Conservation (phyloP, 1,140 invertebrate species). For the Laupala kohalensis region DNA sequence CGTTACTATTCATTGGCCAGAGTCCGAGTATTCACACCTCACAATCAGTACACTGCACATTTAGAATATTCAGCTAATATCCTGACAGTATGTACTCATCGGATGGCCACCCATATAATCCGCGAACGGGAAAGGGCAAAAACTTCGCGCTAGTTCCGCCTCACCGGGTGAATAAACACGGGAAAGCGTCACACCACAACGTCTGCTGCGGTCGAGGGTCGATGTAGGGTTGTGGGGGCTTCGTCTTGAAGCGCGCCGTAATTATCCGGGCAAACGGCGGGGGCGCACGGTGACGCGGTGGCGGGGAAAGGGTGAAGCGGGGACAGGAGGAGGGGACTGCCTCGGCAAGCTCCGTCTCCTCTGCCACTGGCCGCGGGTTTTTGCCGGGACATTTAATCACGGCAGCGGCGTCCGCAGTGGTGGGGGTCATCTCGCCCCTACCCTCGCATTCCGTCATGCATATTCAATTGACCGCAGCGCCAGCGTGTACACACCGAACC, state of each 20-base stretch:
- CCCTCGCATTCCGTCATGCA: constrained; percentile 12
- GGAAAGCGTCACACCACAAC: not conserved
- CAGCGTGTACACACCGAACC: not conserved
- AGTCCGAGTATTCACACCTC: too few relatives aligned
- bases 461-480: constrained; percentile 12
- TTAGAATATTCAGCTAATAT: too few relatives aligned
- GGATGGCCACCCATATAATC: not conserved
- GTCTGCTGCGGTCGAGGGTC: not conserved
- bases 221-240: not conserved
- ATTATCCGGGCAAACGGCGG: not conserved
- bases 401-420: not conserved
- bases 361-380: not conserved
- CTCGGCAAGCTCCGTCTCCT: too few relatives aligned
- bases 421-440: constrained; percentile 4
- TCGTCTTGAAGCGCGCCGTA: not conserved
- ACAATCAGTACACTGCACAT: too few relatives aligned
- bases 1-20: too few relatives aligned
- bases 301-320: not conserved
- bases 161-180: not conserved
- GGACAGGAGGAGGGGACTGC: not conserved
- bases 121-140: not conserved
- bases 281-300: not conserved
- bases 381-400: not conserved
- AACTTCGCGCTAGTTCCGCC: not conserved
- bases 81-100: too few relatives aligned